Evolutionary conservation across 2,888 invertebrate genomes (phyloP).

Genomic region (Ecdyonurus torrentis): DNA sequence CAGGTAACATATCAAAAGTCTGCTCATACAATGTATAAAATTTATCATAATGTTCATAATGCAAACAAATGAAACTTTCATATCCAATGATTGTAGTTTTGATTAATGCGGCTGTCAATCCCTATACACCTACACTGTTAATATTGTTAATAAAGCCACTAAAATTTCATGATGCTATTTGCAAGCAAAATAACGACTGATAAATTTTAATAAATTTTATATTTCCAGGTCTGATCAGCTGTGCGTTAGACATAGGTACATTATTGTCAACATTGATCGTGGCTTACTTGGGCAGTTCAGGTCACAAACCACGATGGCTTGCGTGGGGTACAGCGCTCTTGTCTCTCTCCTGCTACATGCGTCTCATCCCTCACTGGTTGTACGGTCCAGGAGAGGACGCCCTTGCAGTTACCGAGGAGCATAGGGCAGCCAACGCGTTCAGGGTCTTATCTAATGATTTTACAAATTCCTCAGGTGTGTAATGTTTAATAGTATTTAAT

Average conservation of each 20-base stretch:
- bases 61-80: no score
- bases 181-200: no score
- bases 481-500: no score
- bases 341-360: slow-evolving; percentile 17
- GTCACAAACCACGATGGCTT: slow-evolving; percentile 21
- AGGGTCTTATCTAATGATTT: background rate
- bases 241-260: slow-evolving; percentile 9
- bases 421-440: slow-evolving; percentile 4
- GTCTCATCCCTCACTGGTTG: slow-evolving; percentile 18
- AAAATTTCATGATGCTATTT: no score
- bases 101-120: no score
- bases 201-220: no score
- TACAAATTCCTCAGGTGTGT: background rate
- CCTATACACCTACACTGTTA: no score
- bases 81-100: no score
- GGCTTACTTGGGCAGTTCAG: slow-evolving; percentile 18
- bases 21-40: no score
- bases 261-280: slow-evolving; percentile 15
- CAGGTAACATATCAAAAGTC: slow-evolving; percentile 16
- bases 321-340: slow-evolving; percentile 17
- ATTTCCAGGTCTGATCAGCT: slow-evolving; percentile 9
- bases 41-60: no score
- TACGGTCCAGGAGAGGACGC: slow-evolving; percentile 18
- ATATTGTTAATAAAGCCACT: no score
- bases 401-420: slow-evolving; percentile 15